Evolutionary conservation across 2,113 vertebrate genomes (phyloP).

Genomic region (Otis tarda): DNA sequence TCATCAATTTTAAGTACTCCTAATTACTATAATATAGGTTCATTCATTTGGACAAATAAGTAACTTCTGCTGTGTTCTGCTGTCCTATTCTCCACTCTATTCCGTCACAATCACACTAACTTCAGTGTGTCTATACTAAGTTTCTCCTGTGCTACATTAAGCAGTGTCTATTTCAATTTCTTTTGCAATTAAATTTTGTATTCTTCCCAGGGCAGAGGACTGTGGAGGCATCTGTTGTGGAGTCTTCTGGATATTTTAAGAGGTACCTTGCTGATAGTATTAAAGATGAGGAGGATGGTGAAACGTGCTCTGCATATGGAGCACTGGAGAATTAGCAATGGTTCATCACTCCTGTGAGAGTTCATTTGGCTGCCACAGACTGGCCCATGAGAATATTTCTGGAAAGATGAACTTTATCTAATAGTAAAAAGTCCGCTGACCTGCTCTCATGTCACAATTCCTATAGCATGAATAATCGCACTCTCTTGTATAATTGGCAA

Average conservation of each 20-base stretch:
- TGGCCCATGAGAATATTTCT: slow-evolving; percentile 46
- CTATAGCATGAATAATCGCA: slow-evolving; percentile 42
- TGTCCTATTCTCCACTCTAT: background rate
- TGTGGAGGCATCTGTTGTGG: background rate
- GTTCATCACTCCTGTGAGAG: slow-evolving; percentile 32
- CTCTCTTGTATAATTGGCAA: slow-evolving; percentile 56
- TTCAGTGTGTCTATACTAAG: background rate
- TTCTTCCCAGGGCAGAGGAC: background rate
- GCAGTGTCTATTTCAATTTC: background rate
- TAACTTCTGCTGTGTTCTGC: background rate
- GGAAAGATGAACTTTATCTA: slow-evolving; percentile 54
- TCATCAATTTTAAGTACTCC: background rate
- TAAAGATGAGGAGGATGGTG: background rate
- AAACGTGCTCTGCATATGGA: background rate
- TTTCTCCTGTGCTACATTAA: background rate
- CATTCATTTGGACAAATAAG: background rate
- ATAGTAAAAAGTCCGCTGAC: slow-evolving; percentile 54
- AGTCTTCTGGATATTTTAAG: background rate
- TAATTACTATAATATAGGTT: background rate
- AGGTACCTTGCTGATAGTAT: background rate
- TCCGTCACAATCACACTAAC: background rate
- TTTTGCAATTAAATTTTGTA: background rate
- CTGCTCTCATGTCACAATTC: slow-evolving; percentile 25
- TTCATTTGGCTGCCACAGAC: background rate
- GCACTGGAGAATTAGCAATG: background rate